Percentiles rank a stretch among this genome's conserved stretches.
Conservation (phyloP, 2,113 vertebrate species). For the Microtus montanus region DNA sequence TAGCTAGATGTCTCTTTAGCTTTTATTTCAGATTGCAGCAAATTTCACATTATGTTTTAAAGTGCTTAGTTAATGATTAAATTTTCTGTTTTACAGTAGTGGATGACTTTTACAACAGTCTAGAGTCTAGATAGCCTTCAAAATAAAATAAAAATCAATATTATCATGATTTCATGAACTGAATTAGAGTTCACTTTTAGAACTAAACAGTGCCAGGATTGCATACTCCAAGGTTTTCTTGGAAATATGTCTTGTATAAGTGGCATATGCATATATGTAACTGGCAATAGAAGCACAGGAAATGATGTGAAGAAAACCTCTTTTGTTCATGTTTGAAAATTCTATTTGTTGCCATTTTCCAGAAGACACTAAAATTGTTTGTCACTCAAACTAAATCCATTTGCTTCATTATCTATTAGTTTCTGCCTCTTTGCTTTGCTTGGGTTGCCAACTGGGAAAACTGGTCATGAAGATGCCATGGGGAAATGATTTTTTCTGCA, state of each 20-base stretch:
- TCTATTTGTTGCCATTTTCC: slow-evolving; percentile 32
- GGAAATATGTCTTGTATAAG: slow-evolving; percentile 23
- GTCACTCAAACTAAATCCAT: slow-evolving; percentile 57
- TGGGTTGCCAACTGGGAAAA: slow-evolving; percentile 6
- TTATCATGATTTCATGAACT: slow-evolving; percentile 4
- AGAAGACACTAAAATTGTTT: slow-evolving; percentile 48
- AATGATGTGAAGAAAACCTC: slow-evolving; percentile 13
- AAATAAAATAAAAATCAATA: slow-evolving; percentile 38
- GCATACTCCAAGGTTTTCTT: neutral
- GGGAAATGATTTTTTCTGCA: slow-evolving; percentile 25
- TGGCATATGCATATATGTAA: neutral
- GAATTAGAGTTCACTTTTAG: slow-evolving; percentile 2
- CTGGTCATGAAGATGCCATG: slow-evolving; percentile 9
- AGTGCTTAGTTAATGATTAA: slow-evolving; percentile 35
- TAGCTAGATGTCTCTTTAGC: neutral
- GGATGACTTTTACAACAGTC: neutral
- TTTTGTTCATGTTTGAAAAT: slow-evolving; percentile 37
- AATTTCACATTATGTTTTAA: slow-evolving; percentile 23
- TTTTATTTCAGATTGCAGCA: neutral
- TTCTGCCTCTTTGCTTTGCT: slow-evolving; percentile 6
- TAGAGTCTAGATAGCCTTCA: neutral
- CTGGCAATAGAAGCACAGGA: neutral
- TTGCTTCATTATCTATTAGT: slow-evolving; percentile 58
- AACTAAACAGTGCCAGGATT: neutral
- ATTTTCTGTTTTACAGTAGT: slow-evolving; percentile 33